A percentile compares a stretch with the other conserved stretches of the same genome.
These are phyloP conservation scores for Oreocharis arfaki DNA, from an alignment of 2,113 vertebrate genomes.

Conservation along the genomic window DNA sequence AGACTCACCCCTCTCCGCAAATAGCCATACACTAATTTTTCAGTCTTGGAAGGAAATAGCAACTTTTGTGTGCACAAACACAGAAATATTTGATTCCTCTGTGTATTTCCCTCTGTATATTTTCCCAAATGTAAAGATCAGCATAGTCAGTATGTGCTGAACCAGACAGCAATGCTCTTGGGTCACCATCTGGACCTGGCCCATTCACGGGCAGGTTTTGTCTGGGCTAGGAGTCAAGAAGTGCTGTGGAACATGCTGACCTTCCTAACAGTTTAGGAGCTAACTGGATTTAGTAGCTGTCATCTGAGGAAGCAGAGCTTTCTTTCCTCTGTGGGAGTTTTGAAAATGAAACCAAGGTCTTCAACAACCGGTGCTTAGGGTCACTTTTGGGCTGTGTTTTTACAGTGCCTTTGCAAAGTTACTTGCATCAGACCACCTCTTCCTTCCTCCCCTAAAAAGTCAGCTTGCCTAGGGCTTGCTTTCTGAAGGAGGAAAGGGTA, in stretches of 20 bases:
- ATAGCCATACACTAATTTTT: neutral
- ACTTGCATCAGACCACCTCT: neutral
- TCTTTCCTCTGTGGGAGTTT: neutral
- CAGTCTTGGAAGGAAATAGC: neutral
- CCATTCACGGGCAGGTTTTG: neutral
- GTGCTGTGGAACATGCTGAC: accelerated
- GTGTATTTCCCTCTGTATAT: no score
- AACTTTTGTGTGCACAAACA: neutral
- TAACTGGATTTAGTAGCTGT: neutral
- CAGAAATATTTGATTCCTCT: neutral
- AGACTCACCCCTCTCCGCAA: neutral
- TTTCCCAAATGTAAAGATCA: neutral
- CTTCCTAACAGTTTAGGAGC: neutral
- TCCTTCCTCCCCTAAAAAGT: neutral
- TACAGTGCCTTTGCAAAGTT: neutral
- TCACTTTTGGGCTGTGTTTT: neutral
- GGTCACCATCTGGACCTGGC: neutral
- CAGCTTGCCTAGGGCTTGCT: neutral
- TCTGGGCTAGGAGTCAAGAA: neutral
- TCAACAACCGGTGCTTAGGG: neutral
- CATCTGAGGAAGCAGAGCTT: neutral
- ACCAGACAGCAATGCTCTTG: neutral
- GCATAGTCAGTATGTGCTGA: neutral
- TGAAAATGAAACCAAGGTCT: neutral
- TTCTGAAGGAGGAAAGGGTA: neutral